These are phyloP conservation scores for Dryas iulia DNA, from an alignment of 1,140 invertebrate species.

Conservation along the genomic window DNA sequence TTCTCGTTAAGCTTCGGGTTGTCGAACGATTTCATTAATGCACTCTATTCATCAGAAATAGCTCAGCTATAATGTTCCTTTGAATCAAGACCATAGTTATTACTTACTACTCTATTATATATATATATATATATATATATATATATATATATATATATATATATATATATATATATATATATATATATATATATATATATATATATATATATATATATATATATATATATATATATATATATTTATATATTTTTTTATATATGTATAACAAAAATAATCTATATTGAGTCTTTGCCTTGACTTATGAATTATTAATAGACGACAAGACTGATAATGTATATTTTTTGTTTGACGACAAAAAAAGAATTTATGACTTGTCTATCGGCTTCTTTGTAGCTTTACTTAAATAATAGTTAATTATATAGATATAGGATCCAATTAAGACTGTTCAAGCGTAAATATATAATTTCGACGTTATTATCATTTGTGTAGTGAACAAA, in stretches of 20 bases:
- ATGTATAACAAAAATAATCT: neutral
- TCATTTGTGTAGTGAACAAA: neutral
- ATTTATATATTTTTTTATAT: neutral
- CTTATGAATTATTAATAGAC: slow-evolving; percentile 1
- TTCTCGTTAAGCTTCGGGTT: slow-evolving; percentile 48
- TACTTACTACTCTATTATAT: neutral
- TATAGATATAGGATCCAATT: neutral
- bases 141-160: no score
- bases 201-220: neutral
- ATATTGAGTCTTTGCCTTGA: neutral
- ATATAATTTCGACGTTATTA: neutral
- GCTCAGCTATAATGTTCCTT: slow-evolving; percentile 3
- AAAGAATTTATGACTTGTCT: neutral
- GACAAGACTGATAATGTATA: neutral
- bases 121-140: neutral
- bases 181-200: neutral
- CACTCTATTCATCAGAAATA: slow-evolving; percentile 16
- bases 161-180: no score
- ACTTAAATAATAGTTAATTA: neutral
- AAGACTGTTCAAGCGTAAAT: neutral
- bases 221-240: neutral
- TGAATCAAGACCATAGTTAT: neutral
- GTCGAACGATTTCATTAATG: slow-evolving; percentile 38
- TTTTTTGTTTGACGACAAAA: neutral
- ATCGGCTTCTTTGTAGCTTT: neutral